Percentiles rank a stretch among this genome's conserved stretches.
Conservation (phyloP, 1,140 invertebrate genomes). For the Bicyclus anynana region DNA sequence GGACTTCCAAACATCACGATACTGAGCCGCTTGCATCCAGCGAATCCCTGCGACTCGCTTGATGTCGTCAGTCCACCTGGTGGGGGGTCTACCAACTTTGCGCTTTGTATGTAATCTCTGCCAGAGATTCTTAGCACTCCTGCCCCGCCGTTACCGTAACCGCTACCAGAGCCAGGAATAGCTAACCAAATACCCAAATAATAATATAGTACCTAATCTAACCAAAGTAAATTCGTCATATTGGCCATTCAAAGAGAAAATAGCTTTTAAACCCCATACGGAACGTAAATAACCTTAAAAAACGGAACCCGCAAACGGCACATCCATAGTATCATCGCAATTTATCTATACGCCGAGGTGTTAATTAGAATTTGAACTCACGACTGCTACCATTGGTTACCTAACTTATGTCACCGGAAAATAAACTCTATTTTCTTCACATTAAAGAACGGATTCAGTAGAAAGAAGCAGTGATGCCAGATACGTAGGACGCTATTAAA, state of each 20-base stretch:
- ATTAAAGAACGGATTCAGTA: slow-evolving; percentile 20
- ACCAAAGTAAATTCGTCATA: no score
- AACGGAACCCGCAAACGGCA: slow-evolving; percentile 43
- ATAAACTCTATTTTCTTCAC: slow-evolving; percentile 19
- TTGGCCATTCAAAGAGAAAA: background rate
- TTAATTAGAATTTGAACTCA: slow-evolving; percentile 71
- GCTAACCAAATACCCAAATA: no score
- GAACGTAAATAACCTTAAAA: slow-evolving; percentile 29
- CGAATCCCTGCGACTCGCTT: no score
- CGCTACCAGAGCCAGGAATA: no score
- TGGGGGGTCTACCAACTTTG: no score
- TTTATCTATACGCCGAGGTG: slow-evolving; percentile 67
- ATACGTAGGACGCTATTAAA: slow-evolving; percentile 64
- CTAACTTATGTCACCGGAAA: slow-evolving; percentile 20
- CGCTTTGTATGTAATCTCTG: no score
- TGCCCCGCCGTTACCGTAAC: no score
- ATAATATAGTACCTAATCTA: no score
- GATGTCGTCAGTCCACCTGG: no score
- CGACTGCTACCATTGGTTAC: slow-evolving; percentile 59
- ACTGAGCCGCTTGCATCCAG: no score
- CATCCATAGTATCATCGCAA: slow-evolving; percentile 54
- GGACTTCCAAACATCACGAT: no score
- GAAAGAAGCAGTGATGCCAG: slow-evolving; percentile 36
- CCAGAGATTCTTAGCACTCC: no score
- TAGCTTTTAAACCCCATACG: slow-evolving; percentile 9